A percentile compares a stretch with the other conserved stretches of the same genome.
These are phyloP conservation scores for Rhyacophila brunnea DNA, from an alignment of 1,140 invertebrate genomes.

Conservation along the genomic window DNA sequence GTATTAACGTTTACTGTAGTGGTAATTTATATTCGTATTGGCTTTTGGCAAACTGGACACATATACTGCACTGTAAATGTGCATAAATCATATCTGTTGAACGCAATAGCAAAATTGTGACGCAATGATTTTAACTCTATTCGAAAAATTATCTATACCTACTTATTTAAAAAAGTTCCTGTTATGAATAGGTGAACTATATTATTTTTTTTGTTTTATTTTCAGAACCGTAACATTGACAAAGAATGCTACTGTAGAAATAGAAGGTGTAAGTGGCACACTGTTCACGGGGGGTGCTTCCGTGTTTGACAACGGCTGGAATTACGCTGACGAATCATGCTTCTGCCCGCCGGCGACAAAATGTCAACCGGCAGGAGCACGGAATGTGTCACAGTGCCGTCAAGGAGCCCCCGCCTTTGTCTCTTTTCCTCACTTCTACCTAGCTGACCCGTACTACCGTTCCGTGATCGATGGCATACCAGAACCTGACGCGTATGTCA, in stretches of 20 bases:
- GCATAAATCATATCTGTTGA: too few relatives aligned
- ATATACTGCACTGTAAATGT: too few relatives aligned
- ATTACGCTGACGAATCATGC: slow-evolving; percentile 44
- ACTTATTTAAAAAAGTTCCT: too few relatives aligned
- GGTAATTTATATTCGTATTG: too few relatives aligned
- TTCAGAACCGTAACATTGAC: slow-evolving; percentile 26
- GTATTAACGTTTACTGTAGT: too few relatives aligned
- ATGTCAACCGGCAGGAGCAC: slow-evolving; percentile 53
- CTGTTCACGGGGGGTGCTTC: slow-evolving; percentile 21
- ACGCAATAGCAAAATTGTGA: too few relatives aligned
- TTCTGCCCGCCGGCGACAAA: slow-evolving; percentile 48
- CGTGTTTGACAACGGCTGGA: slow-evolving; percentile 28
- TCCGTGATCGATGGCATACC: slow-evolving; percentile 55
- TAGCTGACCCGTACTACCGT: slow-evolving; percentile 62
- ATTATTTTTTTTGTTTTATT: too few relatives aligned
- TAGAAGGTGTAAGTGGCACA: slow-evolving; percentile 25
- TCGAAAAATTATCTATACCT: too few relatives aligned
- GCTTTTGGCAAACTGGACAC: too few relatives aligned
- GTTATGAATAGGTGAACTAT: too few relatives aligned
- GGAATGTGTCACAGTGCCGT: slow-evolving; percentile 62
- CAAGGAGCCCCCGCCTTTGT: slow-evolving; percentile 70
- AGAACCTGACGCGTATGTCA: slow-evolving; percentile 40
- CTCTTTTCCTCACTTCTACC: slow-evolving; percentile 77
- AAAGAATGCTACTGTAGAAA: slow-evolving; percentile 3
- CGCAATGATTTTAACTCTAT: too few relatives aligned